Evolutionary conservation across 1,140 invertebrate genomes (phyloP).

Genomic region (Trachelipus rathkii): DNA sequence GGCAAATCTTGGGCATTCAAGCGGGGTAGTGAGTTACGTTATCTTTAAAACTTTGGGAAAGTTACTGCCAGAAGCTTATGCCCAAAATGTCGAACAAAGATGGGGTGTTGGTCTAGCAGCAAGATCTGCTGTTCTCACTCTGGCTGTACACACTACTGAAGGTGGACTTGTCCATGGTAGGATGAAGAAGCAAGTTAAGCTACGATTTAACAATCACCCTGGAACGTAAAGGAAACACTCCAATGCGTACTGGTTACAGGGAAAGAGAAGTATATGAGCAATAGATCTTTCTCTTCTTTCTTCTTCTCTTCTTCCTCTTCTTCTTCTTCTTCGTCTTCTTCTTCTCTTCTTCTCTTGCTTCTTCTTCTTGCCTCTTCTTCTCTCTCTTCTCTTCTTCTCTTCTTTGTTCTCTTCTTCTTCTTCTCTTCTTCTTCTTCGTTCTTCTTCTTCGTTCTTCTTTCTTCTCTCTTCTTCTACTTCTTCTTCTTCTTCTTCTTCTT

Average conservation of each 20-base stretch:
- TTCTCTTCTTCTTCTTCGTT: no score
- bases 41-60: slow-evolving; percentile 77
- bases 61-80: slow-evolving; percentile 67
- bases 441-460: no score
- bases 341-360: no score
- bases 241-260: slow-evolving; percentile 72
- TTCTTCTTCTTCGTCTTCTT: no score
- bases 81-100: slow-evolving; percentile 73
- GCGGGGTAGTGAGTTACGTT: slow-evolving; percentile 79
- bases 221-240: slow-evolving; percentile 69
- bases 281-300: no score
- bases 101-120: slow-evolving; percentile 83
- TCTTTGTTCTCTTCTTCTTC: no score
- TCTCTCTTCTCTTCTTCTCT: no score
- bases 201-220: slow-evolving; percentile 46
- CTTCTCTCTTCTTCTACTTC: no score
- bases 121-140: slow-evolving; percentile 73
- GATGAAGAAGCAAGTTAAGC: slow-evolving; percentile 47
- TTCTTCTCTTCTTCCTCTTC: no score
- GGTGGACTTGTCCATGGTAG: slow-evolving; percentile 43
- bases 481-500: no score
- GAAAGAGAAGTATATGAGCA: slow-evolving; percentile 60
- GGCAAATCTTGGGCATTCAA: slow-evolving; percentile 28
- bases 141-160: slow-evolving; percentile 69
- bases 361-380: no score